phyloP scores from a whole-genome alignment of 2,888 invertebrate species.

The Ophion obscuratus region DNA sequence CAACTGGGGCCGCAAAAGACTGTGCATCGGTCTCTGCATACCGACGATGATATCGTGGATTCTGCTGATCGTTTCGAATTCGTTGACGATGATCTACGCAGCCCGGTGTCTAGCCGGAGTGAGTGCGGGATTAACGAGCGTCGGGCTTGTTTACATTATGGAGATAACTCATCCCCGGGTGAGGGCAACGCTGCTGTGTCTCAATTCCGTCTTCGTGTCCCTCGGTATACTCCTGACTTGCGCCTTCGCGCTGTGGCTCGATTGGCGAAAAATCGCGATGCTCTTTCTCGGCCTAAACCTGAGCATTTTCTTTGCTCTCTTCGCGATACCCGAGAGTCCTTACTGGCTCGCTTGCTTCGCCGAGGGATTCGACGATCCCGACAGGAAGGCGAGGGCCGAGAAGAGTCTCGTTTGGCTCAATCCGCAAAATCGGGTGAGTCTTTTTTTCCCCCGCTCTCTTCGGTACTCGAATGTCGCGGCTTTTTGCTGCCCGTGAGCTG shows the following conservation, averaged over 20 bases:
- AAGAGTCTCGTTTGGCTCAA: conserved; percentile 85
- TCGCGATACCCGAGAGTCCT: conserved; percentile 86
- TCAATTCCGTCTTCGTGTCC: conserved; percentile 86
- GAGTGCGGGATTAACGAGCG: conserved; percentile 85
- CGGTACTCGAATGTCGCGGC: too few relatives aligned
- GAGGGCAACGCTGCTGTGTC: conserved; percentile 85
- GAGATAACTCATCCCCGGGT: conserved; percentile 86
- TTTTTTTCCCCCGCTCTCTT: not conserved
- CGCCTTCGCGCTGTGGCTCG: conserved; percentile 84
- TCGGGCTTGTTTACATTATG: conserved; percentile 86
- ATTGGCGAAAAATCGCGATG: conserved; percentile 85
- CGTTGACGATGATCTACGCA: conserved; percentile 84
- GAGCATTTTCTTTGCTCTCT: conserved; percentile 80
- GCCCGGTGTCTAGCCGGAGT: conserved; percentile 86
- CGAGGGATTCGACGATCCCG: conserved; percentile 70
- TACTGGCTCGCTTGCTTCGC: conserved; percentile 85
- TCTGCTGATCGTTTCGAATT: conserved; percentile 83
- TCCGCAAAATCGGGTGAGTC: conserved; percentile 80
- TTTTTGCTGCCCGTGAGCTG: too few relatives aligned
- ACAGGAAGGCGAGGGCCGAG: conserved; percentile 75
- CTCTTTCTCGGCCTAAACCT: conserved; percentile 82
- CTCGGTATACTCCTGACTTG: conserved; percentile 86
- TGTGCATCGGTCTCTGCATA: conserved; percentile 83
- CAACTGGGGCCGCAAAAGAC: conserved; percentile 85
- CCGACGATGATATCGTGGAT: conserved; percentile 85